Conservation (phyloP, 2,888 invertebrate species). For the Tipula lateralis region DNA sequence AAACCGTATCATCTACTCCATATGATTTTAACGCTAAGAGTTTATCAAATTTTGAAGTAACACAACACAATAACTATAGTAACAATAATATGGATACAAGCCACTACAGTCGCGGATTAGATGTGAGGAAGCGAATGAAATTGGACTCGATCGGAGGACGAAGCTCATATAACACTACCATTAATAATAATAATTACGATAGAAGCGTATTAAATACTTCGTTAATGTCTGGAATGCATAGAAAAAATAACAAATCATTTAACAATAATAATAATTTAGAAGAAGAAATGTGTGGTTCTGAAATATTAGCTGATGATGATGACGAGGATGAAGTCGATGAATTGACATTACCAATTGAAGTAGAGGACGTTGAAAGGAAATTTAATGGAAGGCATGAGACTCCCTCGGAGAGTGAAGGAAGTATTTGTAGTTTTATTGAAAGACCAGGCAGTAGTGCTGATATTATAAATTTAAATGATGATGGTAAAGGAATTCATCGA, state of each 20-base stretch:
- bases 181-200: background rate
- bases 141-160: background rate
- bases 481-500: conserved; percentile 34
- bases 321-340: conserved; percentile 33
- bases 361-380: conserved; percentile 34
- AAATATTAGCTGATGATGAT: conserved; percentile 20
- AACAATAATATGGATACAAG: background rate
- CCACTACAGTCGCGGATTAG: background rate
- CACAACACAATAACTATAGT: background rate
- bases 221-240: background rate
- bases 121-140: conserved; percentile 13
- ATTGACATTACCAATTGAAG: conserved; percentile 31
- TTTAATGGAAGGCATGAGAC: conserved; percentile 35
- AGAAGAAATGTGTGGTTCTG: background rate
- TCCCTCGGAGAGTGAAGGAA: conserved; percentile 41
- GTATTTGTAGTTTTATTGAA: conserved; percentile 36
- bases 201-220: background rate
- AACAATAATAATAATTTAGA: background rate
- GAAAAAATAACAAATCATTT: conserved; percentile 19
- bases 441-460: conserved; percentile 32
- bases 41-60: conserved; percentile 1
- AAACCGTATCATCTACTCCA: background rate
- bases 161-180: background rate
- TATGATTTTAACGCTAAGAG: background rate
- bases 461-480: background rate